These are phyloP conservation scores for Ornithoptera priamus DNA, from an alignment of 2,888 invertebrate species.

Conservation along the genomic window DNA sequence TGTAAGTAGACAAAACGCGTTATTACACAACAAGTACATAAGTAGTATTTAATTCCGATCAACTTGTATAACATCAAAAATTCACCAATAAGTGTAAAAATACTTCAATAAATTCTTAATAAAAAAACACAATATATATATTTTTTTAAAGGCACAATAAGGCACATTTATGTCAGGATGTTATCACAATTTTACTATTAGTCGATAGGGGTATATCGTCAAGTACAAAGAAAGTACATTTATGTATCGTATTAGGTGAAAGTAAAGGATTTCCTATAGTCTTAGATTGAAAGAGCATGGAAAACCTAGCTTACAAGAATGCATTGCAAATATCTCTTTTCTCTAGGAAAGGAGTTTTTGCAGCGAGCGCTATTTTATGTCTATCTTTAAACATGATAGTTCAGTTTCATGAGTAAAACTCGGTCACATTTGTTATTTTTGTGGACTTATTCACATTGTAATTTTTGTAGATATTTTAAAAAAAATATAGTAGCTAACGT, in stretches of 20 bases:
- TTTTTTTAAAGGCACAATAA: slow-evolving; percentile 75
- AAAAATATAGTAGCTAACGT: slow-evolving; percentile 35
- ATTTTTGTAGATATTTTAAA: slow-evolving; percentile 20
- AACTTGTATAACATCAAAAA: slow-evolving; percentile 50
- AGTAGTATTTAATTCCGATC: slow-evolving; percentile 51
- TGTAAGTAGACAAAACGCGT: slow-evolving; percentile 74
- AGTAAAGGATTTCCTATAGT: slow-evolving; percentile 66
- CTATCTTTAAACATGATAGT: neutral
- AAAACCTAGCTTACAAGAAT: slow-evolving; percentile 54
- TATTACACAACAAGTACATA: slow-evolving; percentile 61
- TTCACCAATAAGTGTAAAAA: slow-evolving; percentile 67
- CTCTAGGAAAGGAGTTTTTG: slow-evolving; percentile 66
- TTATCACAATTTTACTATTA: slow-evolving; percentile 74
- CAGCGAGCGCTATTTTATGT: slow-evolving; percentile 40
- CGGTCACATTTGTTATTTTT: slow-evolving; percentile 8
- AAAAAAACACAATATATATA: slow-evolving; percentile 73
- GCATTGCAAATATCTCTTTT: slow-evolving; percentile 63
- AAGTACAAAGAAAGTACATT: slow-evolving; percentile 31
- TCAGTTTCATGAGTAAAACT: neutral
- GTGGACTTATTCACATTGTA: neutral
- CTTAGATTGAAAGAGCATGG: slow-evolving; percentile 64
- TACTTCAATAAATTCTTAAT: slow-evolving; percentile 65
- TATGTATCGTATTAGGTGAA: slow-evolving; percentile 42
- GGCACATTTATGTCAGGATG: slow-evolving; percentile 76
- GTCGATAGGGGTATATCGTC: slow-evolving; percentile 45